Percentiles rank a stretch among this genome's conserved stretches.
These are phyloP conservation scores for Tetragonula carbonaria DNA, from an alignment of 2,888 invertebrate species.

Conservation along the genomic window DNA sequence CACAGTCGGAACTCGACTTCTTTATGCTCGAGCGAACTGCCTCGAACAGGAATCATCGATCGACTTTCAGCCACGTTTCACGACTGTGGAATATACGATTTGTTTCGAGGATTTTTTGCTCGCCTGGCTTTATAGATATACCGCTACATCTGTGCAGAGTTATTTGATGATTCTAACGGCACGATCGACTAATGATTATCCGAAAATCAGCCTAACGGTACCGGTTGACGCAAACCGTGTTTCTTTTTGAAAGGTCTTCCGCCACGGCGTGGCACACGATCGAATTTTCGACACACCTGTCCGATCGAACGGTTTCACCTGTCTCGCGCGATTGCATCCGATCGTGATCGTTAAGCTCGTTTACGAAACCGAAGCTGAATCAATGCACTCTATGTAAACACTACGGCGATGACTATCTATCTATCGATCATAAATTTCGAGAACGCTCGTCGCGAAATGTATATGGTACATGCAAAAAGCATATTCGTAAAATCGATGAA, in stretches of 20 bases:
- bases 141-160: constrained; percentile 51
- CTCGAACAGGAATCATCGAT: neutral
- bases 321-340: neutral
- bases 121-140: constrained; percentile 32
- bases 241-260: constrained; percentile 14
- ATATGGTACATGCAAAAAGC: too few relatives aligned
- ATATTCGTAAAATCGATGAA: too few relatives aligned
- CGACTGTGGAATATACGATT: constrained; percentile 10
- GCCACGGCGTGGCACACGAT: neutral
- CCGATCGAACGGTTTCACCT: neutral
- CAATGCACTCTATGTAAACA: neutral
- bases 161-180: constrained; percentile 66
- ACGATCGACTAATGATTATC: constrained; percentile 58
- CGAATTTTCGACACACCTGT: constrained; percentile 11
- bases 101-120: neutral
- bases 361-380: neutral
- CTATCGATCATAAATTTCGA: too few relatives aligned
- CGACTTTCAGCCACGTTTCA: too few relatives aligned
- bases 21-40: neutral
- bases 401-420: too few relatives aligned
- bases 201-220: constrained; percentile 70
- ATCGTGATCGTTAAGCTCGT: neutral
- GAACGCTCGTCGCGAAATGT: neutral
- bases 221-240: constrained; percentile 55
- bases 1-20: neutral